phyloP scores from a whole-genome alignment of 2,888 invertebrate genomes.

The Atrina japonica region DNA sequence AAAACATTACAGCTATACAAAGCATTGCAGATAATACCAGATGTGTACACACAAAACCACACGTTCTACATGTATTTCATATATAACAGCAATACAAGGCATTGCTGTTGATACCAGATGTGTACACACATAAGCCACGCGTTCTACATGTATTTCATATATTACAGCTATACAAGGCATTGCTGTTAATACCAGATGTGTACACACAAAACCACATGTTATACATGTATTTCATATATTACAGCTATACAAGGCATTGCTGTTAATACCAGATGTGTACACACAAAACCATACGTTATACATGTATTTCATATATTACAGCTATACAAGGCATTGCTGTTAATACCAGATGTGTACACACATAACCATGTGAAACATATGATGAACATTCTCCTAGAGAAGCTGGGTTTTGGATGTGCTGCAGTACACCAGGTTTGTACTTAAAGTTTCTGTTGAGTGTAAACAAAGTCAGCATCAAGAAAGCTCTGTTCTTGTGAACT shows the following conservation, averaged over 20 bases:
- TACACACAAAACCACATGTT: conserved; percentile 92
- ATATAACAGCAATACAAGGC: conserved; percentile 89
- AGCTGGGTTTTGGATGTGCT: conserved; percentile 92
- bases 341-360: conserved; percentile 94
- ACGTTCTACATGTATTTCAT: conserved; percentile 86
- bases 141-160: conserved; percentile 85
- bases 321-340: conserved; percentile 91
- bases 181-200: conserved; percentile 93
- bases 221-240: conserved; percentile 86
- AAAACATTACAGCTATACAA: conserved; percentile 87
- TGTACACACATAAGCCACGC: conserved; percentile 92
- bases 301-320: conserved; percentile 85
- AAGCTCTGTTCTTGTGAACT: background rate
- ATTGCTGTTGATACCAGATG: conserved; percentile 93
- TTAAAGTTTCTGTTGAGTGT: too few species aligned
- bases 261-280: conserved; percentile 94
- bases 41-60: conserved; percentile 92
- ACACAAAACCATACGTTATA: conserved; percentile 92
- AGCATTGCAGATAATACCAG: conserved; percentile 93
- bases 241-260: conserved; percentile 91
- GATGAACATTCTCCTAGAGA: conserved; percentile 89
- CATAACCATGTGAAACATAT: conserved; percentile 92
- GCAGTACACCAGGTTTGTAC: conserved; percentile 89
- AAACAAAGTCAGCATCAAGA: too few species aligned
- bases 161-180: conserved; percentile 90